Evolutionary conservation across 2,888 invertebrate genomes (phyloP).

Genomic region (Tupiocoris notatus): DNA sequence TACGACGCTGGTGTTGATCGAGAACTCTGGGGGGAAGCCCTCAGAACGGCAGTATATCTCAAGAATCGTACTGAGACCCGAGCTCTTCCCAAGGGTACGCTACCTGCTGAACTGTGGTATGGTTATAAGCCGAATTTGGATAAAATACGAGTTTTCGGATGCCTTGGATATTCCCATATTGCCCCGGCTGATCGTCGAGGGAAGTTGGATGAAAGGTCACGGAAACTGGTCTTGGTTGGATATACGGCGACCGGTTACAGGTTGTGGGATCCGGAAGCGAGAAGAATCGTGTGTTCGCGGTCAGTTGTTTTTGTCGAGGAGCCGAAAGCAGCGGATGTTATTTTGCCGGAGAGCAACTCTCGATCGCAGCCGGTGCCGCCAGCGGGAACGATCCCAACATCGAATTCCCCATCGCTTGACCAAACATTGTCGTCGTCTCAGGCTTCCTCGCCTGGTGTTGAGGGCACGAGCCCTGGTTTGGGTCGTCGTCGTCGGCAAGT

Average conservation of each 20-base stretch:
- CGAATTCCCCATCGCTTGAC: background rate
- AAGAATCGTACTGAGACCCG: constrained; percentile 50
- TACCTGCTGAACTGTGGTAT: constrained; percentile 51
- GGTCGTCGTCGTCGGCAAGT: background rate
- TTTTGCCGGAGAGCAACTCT: background rate
- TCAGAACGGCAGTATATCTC: constrained; percentile 49
- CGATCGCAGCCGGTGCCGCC: background rate
- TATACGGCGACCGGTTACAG: background rate
- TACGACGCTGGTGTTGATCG: background rate
- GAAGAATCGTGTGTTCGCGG: constrained; percentile 7
- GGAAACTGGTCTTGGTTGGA: constrained; percentile 6
- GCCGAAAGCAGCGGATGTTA: background rate
- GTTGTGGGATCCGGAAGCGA: background rate
- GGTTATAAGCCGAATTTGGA: constrained; percentile 50
- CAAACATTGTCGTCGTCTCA: background rate
- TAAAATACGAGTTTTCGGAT: constrained; percentile 51
- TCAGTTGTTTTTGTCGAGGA: constrained; percentile 18
- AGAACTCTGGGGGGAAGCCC: background rate
- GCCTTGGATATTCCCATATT: constrained; percentile 16
- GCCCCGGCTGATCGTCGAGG: constrained; percentile 7
- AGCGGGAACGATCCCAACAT: background rate
- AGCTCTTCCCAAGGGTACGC: constrained; percentile 44
- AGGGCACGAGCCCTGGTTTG: background rate
- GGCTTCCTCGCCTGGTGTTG: background rate
- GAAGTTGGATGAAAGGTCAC: constrained; percentile 10